A percentile compares a stretch with the other conserved stretches of the same genome.
phyloP scores from a whole-genome alignment of 2,888 invertebrate genomes.

The Monopis laevigella region DNA sequence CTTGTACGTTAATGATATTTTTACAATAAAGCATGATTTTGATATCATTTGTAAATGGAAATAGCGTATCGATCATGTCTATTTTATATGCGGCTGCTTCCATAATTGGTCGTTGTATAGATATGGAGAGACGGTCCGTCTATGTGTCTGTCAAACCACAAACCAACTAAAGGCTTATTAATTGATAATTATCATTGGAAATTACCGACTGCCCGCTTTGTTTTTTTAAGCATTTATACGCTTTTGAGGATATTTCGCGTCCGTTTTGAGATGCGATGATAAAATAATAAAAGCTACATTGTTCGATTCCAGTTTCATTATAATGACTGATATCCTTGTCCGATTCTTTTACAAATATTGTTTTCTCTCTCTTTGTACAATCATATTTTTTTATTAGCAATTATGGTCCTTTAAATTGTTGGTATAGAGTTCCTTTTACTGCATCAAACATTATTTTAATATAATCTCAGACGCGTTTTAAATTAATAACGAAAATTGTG shows the following conservation, averaged over 20 bases:
- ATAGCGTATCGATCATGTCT: background rate
- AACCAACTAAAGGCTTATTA: slow-evolving; percentile 45
- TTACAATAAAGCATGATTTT: no score
- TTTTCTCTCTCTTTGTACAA: background rate
- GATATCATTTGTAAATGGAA: background rate
- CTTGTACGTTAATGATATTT: no score
- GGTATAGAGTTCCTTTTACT: background rate
- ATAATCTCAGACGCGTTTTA: background rate
- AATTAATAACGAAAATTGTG: background rate
- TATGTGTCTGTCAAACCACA: slow-evolving; percentile 41
- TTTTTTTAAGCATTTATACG: no score
- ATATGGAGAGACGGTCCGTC: slow-evolving; percentile 21
- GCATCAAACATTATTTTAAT: background rate
- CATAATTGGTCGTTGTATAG: slow-evolving; percentile 20
- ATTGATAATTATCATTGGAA: slow-evolving; percentile 50
- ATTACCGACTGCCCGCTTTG: no score
- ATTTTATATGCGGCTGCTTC: slow-evolving; percentile 17
- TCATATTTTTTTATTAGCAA: no score
- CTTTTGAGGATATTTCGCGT: no score
- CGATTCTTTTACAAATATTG: background rate
- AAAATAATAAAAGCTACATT: slow-evolving; percentile 4
- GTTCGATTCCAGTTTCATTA: slow-evolving; percentile 9
- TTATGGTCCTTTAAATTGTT: background rate
- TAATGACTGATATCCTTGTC: slow-evolving; percentile 9
- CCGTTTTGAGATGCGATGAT: no score